Conservation (phyloP, 2,888 invertebrate genomes). For the Meloe dianella region DNA sequence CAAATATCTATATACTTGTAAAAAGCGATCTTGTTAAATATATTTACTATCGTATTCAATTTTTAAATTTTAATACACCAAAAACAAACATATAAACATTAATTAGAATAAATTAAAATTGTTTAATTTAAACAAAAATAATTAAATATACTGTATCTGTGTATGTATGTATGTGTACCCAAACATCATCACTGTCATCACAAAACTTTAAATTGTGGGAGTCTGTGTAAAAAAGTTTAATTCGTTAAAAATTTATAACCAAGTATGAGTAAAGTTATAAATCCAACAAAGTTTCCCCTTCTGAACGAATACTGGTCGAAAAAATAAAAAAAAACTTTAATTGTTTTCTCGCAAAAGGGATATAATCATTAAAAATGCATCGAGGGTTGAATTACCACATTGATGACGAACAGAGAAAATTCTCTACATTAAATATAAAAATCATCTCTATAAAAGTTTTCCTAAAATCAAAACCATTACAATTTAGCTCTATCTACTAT, state of each 20-base stretch:
- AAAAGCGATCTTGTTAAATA: not conserved
- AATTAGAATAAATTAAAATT: no score
- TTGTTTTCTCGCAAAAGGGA: constrained; percentile 38
- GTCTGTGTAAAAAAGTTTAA: constrained; percentile 52
- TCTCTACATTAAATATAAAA: not conserved
- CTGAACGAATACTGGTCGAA: constrained; percentile 22
- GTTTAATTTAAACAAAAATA: not conserved
- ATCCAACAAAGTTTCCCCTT: constrained; percentile 36
- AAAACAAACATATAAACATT: no score
- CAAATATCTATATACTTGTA: not conserved
- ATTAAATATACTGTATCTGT: no score
- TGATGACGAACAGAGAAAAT: not conserved
- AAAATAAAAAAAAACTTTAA: constrained; percentile 40
- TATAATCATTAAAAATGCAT: constrained; percentile 33
- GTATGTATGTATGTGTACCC: no score
- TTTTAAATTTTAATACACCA: no score
- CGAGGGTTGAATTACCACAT: constrained; percentile 8
- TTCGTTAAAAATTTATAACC: constrained; percentile 57
- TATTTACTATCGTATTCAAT: no score
- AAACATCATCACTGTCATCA: constrained; percentile 24
- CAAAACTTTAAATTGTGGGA: constrained; percentile 51
- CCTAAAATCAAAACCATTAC: not conserved
- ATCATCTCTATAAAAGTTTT: not conserved
- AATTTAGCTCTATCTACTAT: no score
- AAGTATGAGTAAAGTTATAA: constrained; percentile 46